Evolutionary conservation across 2,113 vertebrate genomes (phyloP).

Genomic region (Poeciliopsis occidentalis): DNA sequence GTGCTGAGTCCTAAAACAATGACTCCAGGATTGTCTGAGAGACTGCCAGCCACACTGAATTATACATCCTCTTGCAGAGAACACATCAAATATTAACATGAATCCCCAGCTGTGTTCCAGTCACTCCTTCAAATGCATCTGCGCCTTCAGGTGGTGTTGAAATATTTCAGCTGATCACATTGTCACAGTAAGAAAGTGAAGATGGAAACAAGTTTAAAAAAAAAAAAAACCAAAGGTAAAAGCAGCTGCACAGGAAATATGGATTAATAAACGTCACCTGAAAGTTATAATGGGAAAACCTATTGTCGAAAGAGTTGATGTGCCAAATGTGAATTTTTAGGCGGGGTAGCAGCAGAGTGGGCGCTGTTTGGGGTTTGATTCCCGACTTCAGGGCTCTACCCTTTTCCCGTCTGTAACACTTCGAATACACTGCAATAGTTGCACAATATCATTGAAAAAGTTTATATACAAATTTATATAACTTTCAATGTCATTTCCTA

Average conservation of each 20-base stretch:
- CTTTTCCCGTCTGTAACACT: too few relatives aligned
- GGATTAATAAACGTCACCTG: neutral
- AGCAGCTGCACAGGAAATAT: neutral
- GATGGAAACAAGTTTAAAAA: neutral
- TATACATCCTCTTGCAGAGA: slow-evolving; percentile 48
- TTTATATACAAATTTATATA: too few relatives aligned
- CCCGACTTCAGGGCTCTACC: too few relatives aligned
- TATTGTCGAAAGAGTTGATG: neutral
- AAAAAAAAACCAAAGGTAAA: neutral
- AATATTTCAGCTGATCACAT: slow-evolving; percentile 12
- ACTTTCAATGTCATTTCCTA: neutral
- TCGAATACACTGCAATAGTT: neutral
- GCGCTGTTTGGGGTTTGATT: too few relatives aligned
- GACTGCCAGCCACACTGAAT: slow-evolving; percentile 44
- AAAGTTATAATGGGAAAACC: neutral
- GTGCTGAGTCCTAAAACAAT: slow-evolving; percentile 18
- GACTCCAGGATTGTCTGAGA: slow-evolving; percentile 40
- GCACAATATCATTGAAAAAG: neutral
- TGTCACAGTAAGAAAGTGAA: neutral
- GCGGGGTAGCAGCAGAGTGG: too few relatives aligned
- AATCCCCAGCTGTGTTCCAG: slow-evolving; percentile 22
- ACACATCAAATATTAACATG: slow-evolving; percentile 43
- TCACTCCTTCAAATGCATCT: slow-evolving; percentile 9
- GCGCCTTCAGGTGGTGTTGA: slow-evolving; percentile 26
- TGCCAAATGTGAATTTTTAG: too few relatives aligned